A percentile compares a stretch with the other conserved stretches of the same genome.
phyloP scores from a whole-genome alignment of 2,797 vertebrate genomes.

The Etheostoma nigrum region DNA sequence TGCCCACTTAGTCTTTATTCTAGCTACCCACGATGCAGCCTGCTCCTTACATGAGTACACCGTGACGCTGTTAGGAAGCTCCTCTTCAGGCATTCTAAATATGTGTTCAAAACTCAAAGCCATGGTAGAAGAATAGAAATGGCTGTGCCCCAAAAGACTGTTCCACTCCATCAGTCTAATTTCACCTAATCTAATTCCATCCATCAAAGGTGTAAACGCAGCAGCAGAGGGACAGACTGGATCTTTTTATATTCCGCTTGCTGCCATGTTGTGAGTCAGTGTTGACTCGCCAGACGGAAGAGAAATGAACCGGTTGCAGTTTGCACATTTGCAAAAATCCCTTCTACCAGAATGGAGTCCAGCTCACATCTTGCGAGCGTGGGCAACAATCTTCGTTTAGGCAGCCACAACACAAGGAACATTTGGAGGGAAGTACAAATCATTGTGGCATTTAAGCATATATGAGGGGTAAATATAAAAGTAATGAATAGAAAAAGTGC shows the following conservation, averaged over 20 bases:
- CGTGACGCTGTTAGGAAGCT: neutral
- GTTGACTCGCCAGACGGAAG: constrained; percentile 16
- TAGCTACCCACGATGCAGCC: too few relatives aligned
- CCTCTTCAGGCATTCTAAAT: neutral
- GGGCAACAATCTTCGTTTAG: constrained; percentile 17
- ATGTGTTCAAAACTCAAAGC: neutral
- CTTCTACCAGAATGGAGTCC: constrained; percentile 16
- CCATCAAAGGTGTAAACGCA: constrained; percentile 30
- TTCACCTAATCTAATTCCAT: constrained; percentile 29
- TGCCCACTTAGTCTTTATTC: too few relatives aligned
- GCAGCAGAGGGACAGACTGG: constrained; percentile 12
- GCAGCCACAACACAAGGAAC: constrained; percentile 27
- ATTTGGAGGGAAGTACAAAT: constrained; percentile 11
- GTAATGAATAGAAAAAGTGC: constrained; percentile 4
- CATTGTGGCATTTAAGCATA: constrained; percentile 17
- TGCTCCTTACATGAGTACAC: neutral
- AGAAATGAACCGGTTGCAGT: constrained; percentile 25
- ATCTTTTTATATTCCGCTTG: constrained; percentile 25
- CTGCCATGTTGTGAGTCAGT: constrained; percentile 29
- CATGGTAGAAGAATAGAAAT: neutral
- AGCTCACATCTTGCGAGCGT: constrained; percentile 14
- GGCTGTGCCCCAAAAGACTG: neutral
- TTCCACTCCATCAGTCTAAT: constrained; percentile 34
- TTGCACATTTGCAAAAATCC: constrained; percentile 23
- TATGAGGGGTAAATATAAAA: constrained; percentile 15